Evolutionary conservation across 2,888 invertebrate species (phyloP).

Genomic region (Nephrotoma appendiculata): DNA sequence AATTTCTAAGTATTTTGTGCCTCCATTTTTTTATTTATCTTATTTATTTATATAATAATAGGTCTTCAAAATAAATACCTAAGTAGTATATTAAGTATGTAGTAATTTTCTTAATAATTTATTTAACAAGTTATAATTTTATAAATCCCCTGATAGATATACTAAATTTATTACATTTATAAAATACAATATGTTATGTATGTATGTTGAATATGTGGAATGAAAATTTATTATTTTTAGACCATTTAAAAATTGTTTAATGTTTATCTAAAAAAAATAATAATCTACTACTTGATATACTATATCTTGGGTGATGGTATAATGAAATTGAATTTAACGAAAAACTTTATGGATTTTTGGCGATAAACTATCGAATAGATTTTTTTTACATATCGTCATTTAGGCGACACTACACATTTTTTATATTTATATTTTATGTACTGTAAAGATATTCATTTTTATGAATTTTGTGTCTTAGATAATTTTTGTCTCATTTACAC

Average conservation of each 20-base stretch:
- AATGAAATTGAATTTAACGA: no score
- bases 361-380: no score
- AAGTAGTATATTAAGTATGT: not conserved
- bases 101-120: not conserved
- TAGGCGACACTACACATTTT: not conserved
- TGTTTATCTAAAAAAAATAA: not conserved
- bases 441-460: not conserved
- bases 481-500: not conserved
- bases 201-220: not conserved
- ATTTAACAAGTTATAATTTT: not conserved
- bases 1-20: not conserved
- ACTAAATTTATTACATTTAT: not conserved
- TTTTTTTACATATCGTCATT: not conserved
- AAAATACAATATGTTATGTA: not conserved
- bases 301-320: no score
- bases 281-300: not conserved
- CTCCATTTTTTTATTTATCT: not conserved
- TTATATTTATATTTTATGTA: not conserved
- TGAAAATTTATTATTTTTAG: not conserved
- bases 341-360: no score
- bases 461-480: not conserved
- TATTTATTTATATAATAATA: not conserved
- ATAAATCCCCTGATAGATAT: not conserved
- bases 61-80: not conserved
- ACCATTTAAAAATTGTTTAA: not conserved